Base-by-base conservation (phyloP, 1,140 invertebrate genomes). In the Parapsyche elsis region DNA sequence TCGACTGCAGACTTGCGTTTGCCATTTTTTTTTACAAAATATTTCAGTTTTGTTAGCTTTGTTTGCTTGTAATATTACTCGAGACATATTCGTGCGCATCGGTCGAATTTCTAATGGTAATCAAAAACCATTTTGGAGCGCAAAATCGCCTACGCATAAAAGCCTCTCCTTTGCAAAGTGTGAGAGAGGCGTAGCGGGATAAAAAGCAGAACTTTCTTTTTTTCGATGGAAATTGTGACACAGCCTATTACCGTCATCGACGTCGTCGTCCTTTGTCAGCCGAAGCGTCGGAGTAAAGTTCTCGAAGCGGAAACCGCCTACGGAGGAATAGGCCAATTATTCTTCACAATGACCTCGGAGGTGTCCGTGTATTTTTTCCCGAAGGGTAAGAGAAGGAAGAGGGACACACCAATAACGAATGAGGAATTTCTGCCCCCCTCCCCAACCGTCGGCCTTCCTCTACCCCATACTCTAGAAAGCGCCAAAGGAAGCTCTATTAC, bases 171-270 rank as follows among this genome's bases (percentile, higher is more conserved):
- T 16, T 16, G 57, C 57, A 61, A 19, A 61, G 16, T 38, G 30
- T 38, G 16, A 61, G 16, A 57, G 21, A 61, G 57, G 1, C 16
- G 7, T 14, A 14, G 53, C 19, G 57, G 7, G 21, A 61, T 19
- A 61, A 61, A 61, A 61, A 61, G 19, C 21, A 61, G 16, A 53
- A 53, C 16, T 14, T n/a, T n/a, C 12, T 53, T 53, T 53, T 53
- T 53, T 53, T 53, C 16, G 49, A 1, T 16, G 49, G 16, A 67
- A 67, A 67, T 67, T 67, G 64, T 67, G 64, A 67, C 64, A 67
- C 64, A 67, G 64, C 64, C 64, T 67, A 67, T 67, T 67, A 67
- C 64, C 64, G 64, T 67, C 64, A 67, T 67, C 64, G 64, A 73
- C 71, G 71, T 53, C 46, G 21, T 23, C 46, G 71, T 23, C 71